phyloP scores from a whole-genome alignment of 2,888 invertebrate genomes.

The Drosophila barbarae region DNA sequence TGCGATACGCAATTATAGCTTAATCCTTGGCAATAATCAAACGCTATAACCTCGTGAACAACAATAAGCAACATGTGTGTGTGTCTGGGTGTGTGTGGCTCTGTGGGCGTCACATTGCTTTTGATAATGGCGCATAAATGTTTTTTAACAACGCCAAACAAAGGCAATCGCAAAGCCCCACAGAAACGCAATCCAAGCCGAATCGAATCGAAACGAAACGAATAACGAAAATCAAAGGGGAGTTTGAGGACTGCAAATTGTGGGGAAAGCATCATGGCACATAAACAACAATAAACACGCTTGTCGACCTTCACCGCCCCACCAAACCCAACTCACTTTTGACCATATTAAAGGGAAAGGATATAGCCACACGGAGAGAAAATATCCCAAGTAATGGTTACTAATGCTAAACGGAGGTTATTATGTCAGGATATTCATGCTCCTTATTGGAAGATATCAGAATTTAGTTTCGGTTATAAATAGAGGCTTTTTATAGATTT shows the following conservation, averaged over 20 bases:
- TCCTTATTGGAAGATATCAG: too few relatives aligned
- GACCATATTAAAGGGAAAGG: conserved; percentile 36
- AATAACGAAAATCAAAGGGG: conserved; percentile 36
- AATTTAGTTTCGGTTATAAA: too few relatives aligned
- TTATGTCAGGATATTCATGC: not conserved
- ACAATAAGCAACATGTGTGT: conserved; percentile 53
- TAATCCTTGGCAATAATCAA: conserved; percentile 69
- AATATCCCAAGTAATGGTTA: not conserved
- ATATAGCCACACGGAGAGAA: conserved; percentile 14
- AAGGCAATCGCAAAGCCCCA: conserved; percentile 56
- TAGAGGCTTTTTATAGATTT: not conserved
- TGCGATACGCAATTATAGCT: conserved; percentile 69
- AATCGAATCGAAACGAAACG: conserved; percentile 39
- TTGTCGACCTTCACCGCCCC: conserved; percentile 38
- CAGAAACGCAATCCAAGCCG: conserved; percentile 27
- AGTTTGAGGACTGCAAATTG: conserved; percentile 44
- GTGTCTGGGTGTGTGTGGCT: conserved; percentile 23
- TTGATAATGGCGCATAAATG: conserved; percentile 73
- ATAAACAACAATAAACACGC: conserved; percentile 74
- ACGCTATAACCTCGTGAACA: conserved; percentile 55
- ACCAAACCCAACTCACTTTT: conserved; percentile 35
- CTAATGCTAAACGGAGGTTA: not conserved
- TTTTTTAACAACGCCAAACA: conserved; percentile 71
- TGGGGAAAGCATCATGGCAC: conserved; percentile 44
- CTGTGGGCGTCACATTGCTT: conserved; percentile 57